Evolutionary conservation across 2,888 invertebrate genomes (phyloP), one percentile per base, ranked within the genome.

Genomic region (Epinotia brunnichana): DNA sequence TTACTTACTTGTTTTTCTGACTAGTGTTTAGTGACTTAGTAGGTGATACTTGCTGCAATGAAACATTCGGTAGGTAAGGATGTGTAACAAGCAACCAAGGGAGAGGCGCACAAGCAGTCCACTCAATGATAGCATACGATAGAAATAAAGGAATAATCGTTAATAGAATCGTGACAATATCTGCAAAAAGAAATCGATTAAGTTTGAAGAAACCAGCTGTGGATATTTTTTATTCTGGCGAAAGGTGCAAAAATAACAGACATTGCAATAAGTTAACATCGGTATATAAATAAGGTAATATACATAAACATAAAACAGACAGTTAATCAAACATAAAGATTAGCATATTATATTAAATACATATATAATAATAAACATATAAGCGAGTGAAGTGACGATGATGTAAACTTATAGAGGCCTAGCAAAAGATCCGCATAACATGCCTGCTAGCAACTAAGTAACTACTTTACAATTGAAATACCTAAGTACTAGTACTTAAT

Each of bases 11-110:
- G 90, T 81, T 85, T 83, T 83, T 82, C 81, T 85, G 87, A 84
- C 89, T 90, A 92, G 85, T 86, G 83, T 90, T 92, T 90, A 92
- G 90, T 90, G 92, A 91, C 92, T 93, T 93, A 92, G 91, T 89
- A 88, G 93, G 92, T 90, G 93, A 92, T 80, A 92, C 85, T 89
- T 89, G 92, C 92, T 92, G 93, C 82, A 93, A 93, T 92, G 87
- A 92, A 92, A 92, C 87, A 87, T 89, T 89, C 85, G 82, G 77
- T 81, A 87, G 86, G 87, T 72, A 72, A 72, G 85, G 85, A 91
- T 91, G 86, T 88, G 85, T 80, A 35, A 81, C 78, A 85, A 90
- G 90, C 90, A 85, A 86, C 83, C 84, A 80, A 85, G 85, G 82
- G 80, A 80, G 77, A 81, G 82, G 81, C 81, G 80, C 77, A 81